phyloP scores from a whole-genome alignment of 2,113 vertebrate genomes.

The Sinocyclocheilus rhinocerous region DNA sequence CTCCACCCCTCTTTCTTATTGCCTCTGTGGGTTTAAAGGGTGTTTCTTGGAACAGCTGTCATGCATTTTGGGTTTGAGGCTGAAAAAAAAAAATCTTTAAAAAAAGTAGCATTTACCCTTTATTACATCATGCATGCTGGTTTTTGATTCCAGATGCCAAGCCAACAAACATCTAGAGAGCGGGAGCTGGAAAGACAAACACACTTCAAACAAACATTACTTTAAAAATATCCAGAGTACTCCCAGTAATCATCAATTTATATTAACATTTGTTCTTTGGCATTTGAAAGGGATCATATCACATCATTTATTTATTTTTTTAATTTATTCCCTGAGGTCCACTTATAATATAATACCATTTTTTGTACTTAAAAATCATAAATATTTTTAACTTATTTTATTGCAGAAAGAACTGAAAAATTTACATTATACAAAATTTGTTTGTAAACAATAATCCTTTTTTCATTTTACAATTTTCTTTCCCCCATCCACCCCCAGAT shows the following conservation, averaged over 20 bases:
- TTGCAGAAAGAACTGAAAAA: neutral
- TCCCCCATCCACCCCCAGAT: neutral
- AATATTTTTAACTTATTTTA: no score
- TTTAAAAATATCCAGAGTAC: neutral
- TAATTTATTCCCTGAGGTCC: no score
- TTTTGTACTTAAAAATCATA: no score
- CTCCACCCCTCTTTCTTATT: conserved; percentile 67
- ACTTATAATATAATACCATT: no score
- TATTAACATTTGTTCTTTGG: no score
- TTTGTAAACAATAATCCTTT: neutral
- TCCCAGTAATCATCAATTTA: neutral
- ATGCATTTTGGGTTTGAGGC: conserved; percentile 29
- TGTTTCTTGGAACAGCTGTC: conserved; percentile 36
- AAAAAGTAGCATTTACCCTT: conserved; percentile 17
- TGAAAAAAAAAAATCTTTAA: conserved; percentile 57
- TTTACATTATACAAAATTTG: neutral
- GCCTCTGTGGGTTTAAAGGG: conserved; percentile 43
- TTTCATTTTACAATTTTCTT: neutral
- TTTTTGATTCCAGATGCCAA: conserved; percentile 68
- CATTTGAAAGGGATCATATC: no score
- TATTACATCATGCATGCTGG: neutral
- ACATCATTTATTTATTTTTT: no score
- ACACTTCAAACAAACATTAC: neutral
- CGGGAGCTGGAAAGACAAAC: neutral
- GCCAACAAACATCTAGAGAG: conserved; percentile 45